phyloP scores from a whole-genome alignment of 2,888 invertebrate genomes.

The Pandemis corylana region DNA sequence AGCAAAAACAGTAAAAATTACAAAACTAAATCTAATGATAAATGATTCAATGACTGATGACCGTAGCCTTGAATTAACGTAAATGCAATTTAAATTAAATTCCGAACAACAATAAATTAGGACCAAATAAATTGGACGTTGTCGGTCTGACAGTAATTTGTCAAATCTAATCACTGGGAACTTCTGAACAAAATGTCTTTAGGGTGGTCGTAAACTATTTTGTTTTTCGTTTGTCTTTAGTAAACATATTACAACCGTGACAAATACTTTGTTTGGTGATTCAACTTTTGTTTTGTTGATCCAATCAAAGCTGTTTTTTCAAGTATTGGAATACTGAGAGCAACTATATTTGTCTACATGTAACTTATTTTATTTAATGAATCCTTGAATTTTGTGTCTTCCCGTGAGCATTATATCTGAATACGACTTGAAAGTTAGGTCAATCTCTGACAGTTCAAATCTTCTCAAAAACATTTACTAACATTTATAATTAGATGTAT shows the following conservation, averaged over 20 bases:
- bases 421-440: too few species aligned
- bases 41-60: slow-evolving; percentile 33
- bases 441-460: too few species aligned
- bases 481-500: too few species aligned
- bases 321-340: too few species aligned
- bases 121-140: slow-evolving; percentile 67
- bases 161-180: slow-evolving; percentile 77
- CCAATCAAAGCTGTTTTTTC: too few species aligned
- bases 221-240: background rate
- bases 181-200: slow-evolving; percentile 61
- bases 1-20: slow-evolving; percentile 12
- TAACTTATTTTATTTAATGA: too few species aligned
- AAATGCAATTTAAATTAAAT: slow-evolving; percentile 50
- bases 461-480: too few species aligned
- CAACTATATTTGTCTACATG: too few species aligned
- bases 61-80: slow-evolving; percentile 40
- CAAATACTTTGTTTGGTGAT: too few species aligned
- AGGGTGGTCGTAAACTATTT: slow-evolving; percentile 18
- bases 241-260: background rate
- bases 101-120: slow-evolving; percentile 63
- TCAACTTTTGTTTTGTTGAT: too few species aligned
- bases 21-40: slow-evolving; percentile 27
- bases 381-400: too few species aligned
- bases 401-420: too few species aligned
- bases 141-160: slow-evolving; percentile 70